Percentiles rank a stretch among this genome's conserved stretches.
These are phyloP conservation scores for Tapirus indicus DNA, from an alignment of 2,797 vertebrate species.

Conservation along the genomic window DNA sequence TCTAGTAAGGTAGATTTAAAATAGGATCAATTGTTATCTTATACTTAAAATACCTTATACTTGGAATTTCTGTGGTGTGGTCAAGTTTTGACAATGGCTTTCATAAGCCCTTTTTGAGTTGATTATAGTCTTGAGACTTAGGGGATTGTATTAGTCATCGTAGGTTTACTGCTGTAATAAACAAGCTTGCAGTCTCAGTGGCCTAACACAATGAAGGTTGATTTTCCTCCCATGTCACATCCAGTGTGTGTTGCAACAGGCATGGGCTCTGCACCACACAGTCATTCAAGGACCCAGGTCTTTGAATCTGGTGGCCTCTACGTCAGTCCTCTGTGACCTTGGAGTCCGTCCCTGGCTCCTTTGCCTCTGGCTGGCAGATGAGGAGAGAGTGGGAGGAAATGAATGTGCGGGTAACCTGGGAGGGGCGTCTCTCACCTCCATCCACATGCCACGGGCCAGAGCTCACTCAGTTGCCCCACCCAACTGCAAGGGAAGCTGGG, in stretches of 20 bases:
- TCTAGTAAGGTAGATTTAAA: constrained; percentile 25
- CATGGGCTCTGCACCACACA: not conserved
- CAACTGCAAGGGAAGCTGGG: not conserved
- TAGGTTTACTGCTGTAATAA: not conserved
- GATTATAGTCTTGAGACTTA: constrained; percentile 43
- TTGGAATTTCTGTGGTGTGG: constrained; percentile 10
- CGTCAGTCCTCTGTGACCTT: not conserved
- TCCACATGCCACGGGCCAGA: not conserved
- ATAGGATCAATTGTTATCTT: not conserved
- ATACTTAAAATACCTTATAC: not conserved
- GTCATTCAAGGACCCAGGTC: not conserved
- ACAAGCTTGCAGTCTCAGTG: not conserved
- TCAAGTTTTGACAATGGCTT: constrained; percentile 39
- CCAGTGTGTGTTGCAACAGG: not conserved
- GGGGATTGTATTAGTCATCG: not conserved
- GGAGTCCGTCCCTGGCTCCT: not conserved
- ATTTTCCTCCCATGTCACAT: not conserved
- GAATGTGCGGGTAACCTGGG: not conserved
- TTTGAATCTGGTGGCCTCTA: not conserved
- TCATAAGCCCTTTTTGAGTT: not conserved
- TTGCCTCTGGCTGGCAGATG: not conserved
- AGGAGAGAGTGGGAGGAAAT: not conserved
- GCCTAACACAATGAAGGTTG: not conserved
- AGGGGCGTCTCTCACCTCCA: not conserved
- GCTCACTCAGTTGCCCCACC: not conserved